Percentiles rank a stretch among this genome's conserved stretches.
phyloP scores from a whole-genome alignment of 2,888 invertebrate genomes.

The Erebia epiphron region DNA sequence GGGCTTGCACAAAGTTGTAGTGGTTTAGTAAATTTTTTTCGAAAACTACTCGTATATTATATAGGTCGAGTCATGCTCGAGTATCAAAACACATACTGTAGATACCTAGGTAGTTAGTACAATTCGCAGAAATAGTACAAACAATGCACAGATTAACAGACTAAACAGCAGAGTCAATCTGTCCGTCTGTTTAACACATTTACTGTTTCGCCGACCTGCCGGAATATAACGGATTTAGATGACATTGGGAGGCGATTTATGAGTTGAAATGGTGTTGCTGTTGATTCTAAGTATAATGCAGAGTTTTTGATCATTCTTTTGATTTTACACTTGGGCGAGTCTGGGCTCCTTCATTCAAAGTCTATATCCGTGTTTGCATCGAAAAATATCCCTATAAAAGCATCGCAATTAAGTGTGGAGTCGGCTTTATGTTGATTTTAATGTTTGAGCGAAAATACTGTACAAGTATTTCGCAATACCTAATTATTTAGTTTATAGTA shows the following conservation, averaged over 20 bases:
- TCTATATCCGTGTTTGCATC: constrained; percentile 28
- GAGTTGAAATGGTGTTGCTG: constrained; percentile 18
- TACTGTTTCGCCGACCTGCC: constrained; percentile 42
- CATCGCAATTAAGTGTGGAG: constrained; percentile 27
- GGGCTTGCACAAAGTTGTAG: too few relatives aligned
- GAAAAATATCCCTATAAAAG: constrained; percentile 33
- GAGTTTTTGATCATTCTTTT: too few relatives aligned
- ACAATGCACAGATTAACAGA: constrained; percentile 69
- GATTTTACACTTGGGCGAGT: background rate
- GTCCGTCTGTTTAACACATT: constrained; percentile 53
- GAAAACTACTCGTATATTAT: too few relatives aligned
- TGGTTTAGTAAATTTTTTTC: too few relatives aligned
- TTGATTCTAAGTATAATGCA: background rate
- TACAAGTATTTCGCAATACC: too few relatives aligned
- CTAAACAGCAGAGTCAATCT: constrained; percentile 64
- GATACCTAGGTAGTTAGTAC: background rate
- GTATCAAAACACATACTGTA: background rate
- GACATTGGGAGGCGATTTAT: constrained; percentile 39
- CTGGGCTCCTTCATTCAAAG: constrained; percentile 25
- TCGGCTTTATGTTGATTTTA: constrained; percentile 19
- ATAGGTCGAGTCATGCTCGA: too few relatives aligned
- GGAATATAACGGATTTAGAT: constrained; percentile 38
- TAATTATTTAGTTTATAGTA: too few relatives aligned
- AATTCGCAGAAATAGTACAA: constrained; percentile 53
- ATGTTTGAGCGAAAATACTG: too few relatives aligned